Percentiles rank a stretch among this genome's conserved stretches.
Evolutionary conservation across 2,113 vertebrate species (phyloP).

Genomic region (Bostrychus sinensis): DNA sequence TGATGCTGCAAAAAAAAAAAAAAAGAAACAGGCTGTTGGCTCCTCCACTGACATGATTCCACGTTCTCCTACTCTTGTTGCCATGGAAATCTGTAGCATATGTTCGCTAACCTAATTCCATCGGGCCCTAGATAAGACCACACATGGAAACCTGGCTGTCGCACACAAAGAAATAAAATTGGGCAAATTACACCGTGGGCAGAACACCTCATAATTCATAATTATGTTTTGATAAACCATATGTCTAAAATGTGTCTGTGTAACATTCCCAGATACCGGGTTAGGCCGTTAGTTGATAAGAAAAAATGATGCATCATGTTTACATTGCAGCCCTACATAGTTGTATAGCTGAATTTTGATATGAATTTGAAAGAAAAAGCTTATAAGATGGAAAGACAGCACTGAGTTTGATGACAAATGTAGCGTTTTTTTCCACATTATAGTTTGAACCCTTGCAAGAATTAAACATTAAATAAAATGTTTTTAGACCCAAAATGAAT

Average conservation of each 20-base stretch:
- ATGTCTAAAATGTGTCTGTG: background rate
- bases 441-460: too few relatives aligned
- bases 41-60: conserved; percentile 54
- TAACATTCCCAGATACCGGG: background rate
- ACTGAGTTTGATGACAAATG: too few relatives aligned
- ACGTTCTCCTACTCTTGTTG: conserved; percentile 63
- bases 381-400: too few relatives aligned
- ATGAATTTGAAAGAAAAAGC: too few relatives aligned
- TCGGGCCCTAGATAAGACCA: conserved; percentile 41
- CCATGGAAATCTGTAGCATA: conserved; percentile 74
- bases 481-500: too few relatives aligned
- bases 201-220: background rate
- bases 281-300: background rate
- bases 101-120: conserved; percentile 67
- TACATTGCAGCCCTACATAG: background rate
- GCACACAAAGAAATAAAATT: conserved; percentile 4
- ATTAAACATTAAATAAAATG: too few relatives aligned
- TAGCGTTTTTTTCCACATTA: too few relatives aligned
- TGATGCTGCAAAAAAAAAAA: conserved; percentile 28
- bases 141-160: conserved; percentile 48
- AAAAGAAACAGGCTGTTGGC: conserved; percentile 39
- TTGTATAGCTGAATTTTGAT: background rate
- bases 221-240: conserved; percentile 7
- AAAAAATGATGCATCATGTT: conserved; percentile 1
- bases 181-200: conserved; percentile 15